Conservation (phyloP, 2,113 vertebrate species). For the Tor tambroides region DNA sequence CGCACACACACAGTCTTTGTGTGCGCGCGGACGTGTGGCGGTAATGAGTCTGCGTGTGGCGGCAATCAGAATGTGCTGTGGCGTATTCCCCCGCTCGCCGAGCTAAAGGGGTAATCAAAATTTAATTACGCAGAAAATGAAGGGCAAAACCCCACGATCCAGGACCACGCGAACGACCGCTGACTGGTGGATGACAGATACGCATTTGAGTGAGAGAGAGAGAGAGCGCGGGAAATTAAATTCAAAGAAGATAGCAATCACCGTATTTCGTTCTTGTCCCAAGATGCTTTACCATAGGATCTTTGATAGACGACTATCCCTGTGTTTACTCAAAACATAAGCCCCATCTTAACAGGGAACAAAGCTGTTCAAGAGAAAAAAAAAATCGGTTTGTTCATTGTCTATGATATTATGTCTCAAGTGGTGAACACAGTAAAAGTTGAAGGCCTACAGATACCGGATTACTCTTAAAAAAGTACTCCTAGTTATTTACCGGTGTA, state of each 20-base stretch:
- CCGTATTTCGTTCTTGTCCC: not conserved
- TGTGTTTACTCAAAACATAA: not conserved
- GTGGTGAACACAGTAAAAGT: not conserved
- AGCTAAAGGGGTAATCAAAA: constrained; percentile 57
- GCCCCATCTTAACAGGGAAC: not conserved
- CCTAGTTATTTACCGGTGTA: not conserved
- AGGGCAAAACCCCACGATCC: constrained; percentile 46
- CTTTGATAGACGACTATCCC: not conserved
- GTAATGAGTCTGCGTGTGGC: constrained; percentile 6
- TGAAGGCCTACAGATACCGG: too few species aligned
- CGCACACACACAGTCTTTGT: not conserved
- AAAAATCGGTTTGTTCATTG: not conserved
- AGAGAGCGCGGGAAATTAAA: not conserved
- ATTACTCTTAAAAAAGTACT: not conserved
- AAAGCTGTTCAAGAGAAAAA: not conserved
- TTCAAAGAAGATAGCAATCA: not conserved
- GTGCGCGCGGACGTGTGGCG: not conserved
- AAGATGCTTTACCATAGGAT: not conserved
- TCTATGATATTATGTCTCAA: not conserved
- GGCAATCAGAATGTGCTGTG: constrained; percentile 10
- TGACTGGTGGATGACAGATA: constrained; percentile 55
- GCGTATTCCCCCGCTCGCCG: constrained; percentile 35
- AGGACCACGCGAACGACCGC: constrained; percentile 20
- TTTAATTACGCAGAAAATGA: constrained; percentile 60
- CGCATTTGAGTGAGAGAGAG: not conserved